Evolutionary conservation across 2,797 vertebrate genomes (phyloP), one percentile per base, ranked within the genome.

Genomic region (Numenius phaeopus): DNA sequence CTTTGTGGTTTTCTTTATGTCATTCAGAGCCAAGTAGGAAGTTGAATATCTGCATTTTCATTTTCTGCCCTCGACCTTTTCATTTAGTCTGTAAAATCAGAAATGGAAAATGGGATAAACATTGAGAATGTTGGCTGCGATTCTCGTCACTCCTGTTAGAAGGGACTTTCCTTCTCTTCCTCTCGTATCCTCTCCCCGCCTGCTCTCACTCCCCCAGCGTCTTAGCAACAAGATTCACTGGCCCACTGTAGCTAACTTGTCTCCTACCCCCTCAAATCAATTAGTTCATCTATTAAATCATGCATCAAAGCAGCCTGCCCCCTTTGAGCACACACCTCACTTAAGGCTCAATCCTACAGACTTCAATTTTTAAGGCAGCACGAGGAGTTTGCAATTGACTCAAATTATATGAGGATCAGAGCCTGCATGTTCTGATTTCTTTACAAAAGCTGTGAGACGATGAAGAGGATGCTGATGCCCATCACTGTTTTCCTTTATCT

Each of bases 161-260:
- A 55, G 37, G 19, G 70, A 93, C 84, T 72, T 62, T n/a, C 34
- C 39, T 91, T 79, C 23, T 83, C 62, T 78, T 55, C 49, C 44
- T 94, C 44, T 73, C 34, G 7, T 85, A 50, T 50, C 69, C 27
- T 95, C 83, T 81, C 52, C 32, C 83, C 49, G 44, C 40, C 47
- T 75, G 58, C 77, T 84, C 87, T 89, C 46, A 5, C 42, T 87
- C 32, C 58, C 66, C 75, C 67, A 75, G 44, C 90, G 94, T 93
- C 93, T 91, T 97, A 94, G 89, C 87, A 97, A 92, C 71, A 73
- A 66, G 70, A 93, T 37, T 92, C 80, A 47, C 42, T 93, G 91
- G 47, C 72, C 75, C 52, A 64, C 69, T 54, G 92, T 54, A 83
- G 65, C 49, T 95, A 54, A 80, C 30, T 90, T 90, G 62, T 87